phyloP scores from a whole-genome alignment of 2,888 invertebrate species.

The Cordylochernes scorpioides region DNA sequence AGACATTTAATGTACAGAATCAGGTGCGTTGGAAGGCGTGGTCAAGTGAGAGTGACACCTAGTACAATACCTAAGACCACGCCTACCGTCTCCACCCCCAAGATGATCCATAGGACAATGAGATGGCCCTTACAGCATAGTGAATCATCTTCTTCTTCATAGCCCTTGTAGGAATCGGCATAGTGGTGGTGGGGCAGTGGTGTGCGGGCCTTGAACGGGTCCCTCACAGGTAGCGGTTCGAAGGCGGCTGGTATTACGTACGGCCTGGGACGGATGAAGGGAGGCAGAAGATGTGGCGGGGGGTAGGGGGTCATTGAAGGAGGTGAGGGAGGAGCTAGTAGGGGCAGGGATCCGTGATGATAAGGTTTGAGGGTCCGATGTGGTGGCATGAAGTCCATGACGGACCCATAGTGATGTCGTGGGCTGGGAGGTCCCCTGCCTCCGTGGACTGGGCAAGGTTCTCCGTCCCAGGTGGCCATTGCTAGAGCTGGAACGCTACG shows the following conservation, averaged over 20 bases:
- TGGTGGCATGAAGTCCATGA: background rate
- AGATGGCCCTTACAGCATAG: constrained; percentile 17
- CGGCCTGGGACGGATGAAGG: background rate
- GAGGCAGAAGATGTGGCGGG: constrained; percentile 5
- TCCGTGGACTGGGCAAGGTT: constrained; percentile 14
- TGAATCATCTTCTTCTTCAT: constrained; percentile 7
- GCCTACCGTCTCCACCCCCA: constrained; percentile 17
- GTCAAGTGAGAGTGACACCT: constrained; percentile 14
- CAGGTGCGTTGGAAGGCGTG: too few relatives aligned
- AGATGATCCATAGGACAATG: constrained; percentile 17
- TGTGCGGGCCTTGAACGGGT: constrained; percentile 8
- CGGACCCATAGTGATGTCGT: constrained; percentile 1
- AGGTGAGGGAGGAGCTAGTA: constrained; percentile 3
- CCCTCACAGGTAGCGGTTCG: constrained; percentile 4
- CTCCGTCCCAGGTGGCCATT: constrained; percentile 9
- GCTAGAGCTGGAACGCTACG: constrained; percentile 14
- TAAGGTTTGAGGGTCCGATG: constrained; percentile 8
- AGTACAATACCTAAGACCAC: constrained; percentile 17
- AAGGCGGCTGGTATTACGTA: background rate
- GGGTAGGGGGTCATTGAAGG: background rate
- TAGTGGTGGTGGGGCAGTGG: constrained; percentile 8
- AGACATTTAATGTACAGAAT: too few relatives aligned
- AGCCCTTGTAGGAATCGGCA: constrained; percentile 4
- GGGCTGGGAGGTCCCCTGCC: constrained; percentile 7
- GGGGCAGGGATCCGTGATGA: constrained; percentile 9